Evolutionary conservation across 2,797 vertebrate genomes (phyloP), one percentile per base, ranked within the genome.

Genomic region (Geotrypetes seraphini): DNA sequence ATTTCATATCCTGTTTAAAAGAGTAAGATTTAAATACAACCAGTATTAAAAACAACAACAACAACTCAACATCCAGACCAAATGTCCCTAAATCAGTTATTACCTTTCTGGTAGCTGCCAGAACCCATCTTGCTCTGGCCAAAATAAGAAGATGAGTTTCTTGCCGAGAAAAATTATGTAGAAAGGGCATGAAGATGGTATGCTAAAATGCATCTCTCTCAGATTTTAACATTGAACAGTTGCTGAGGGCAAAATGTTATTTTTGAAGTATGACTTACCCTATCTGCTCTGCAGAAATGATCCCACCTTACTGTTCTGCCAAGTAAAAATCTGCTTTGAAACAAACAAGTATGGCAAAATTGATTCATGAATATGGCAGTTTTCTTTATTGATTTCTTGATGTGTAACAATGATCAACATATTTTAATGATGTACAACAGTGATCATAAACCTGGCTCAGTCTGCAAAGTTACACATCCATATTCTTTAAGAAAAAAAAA

Each of bases 361-460:
- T 51, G 40, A 15, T 54, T 35, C 52, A 53, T 52, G 65, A 54
- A 71, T 69, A 80, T 69, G 74, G 75, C 75, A 72, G 81, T 79
- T 83, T 69, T 83, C 71, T 84, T 75, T 89, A 91, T 93, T 92
- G 88, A 87, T 90, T 88, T 82, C 85, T 89, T 79, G 82, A 69
- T 68, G 61, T 66, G 48, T 72, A 79, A 79, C 70, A 79, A 23
- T 76, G 72, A 71, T 71, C 39, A 57, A 27, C 78, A 69, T 79
- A 84, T 75, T 74, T 78, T 81, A 86, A 87, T 79, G 87, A 75
- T 81, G 85, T 84, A 88, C 81, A 86, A 89, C 77, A 87, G 79
- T 84, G 84, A 80, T 64, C 74, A 73, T 86, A 78, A 81, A 84
- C 69, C 81, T 90, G 93, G 94, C 93, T 97, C 94, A 97, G 92